Percentiles rank a stretch among this genome's conserved stretches.
These are phyloP conservation scores for Dyspetes luteomarginatus DNA, from an alignment of 2,888 invertebrate genomes.

Conservation along the genomic window DNA sequence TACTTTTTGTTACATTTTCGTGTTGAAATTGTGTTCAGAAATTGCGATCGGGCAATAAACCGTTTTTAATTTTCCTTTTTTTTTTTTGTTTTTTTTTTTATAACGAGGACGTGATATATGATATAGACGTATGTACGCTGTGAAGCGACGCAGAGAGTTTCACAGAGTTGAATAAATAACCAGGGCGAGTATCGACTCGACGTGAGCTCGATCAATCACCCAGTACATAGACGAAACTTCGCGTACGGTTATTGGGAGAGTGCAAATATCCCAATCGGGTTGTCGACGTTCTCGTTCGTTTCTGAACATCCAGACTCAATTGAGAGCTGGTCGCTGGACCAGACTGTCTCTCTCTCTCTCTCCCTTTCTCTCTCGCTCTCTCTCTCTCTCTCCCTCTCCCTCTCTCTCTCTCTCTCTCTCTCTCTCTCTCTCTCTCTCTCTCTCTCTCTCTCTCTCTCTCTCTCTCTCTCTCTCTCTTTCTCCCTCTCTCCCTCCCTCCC, in stretches of 20 bases:
- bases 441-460: background rate
- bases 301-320: constrained; percentile 41
- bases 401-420: constrained; percentile 3
- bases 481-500: background rate
- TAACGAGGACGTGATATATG: no score
- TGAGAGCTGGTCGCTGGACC: constrained; percentile 32
- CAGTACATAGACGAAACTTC: background rate
- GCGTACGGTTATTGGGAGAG: constrained; percentile 49
- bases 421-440: background rate
- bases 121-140: constrained; percentile 12
- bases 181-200: constrained; percentile 35
- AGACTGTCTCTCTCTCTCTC: constrained; percentile 1
- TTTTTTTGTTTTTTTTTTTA: no score
- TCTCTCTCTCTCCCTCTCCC: background rate
- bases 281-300: constrained; percentile 31
- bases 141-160: constrained; percentile 7
- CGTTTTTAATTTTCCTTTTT: no score
- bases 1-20: no score
- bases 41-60: no score
- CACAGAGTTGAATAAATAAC: constrained; percentile 51
- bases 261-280: constrained; percentile 58
- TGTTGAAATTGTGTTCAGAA: no score
- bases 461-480: constrained; percentile 1
- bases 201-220: constrained; percentile 44
- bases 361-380: background rate